phyloP scores from a whole-genome alignment of 2,797 vertebrate genomes.

The Craterocephalus amniculus region DNA sequence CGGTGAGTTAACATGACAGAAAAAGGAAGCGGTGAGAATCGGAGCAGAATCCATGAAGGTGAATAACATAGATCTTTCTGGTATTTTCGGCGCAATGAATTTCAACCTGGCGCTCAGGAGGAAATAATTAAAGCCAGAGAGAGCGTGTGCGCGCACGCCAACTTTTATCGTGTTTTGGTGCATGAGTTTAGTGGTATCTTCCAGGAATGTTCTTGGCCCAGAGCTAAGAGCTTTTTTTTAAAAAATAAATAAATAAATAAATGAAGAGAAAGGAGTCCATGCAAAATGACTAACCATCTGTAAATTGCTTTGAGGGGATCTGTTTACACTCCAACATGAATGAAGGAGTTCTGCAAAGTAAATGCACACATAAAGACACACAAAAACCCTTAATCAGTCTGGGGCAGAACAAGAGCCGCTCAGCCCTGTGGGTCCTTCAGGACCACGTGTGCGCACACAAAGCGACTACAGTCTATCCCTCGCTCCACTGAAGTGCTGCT shows the following conservation, averaged over 20 bases:
- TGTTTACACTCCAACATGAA: slow-evolving; percentile 62
- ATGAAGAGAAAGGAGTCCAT: slow-evolving; percentile 3
- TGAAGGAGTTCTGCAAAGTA: slow-evolving; percentile 29
- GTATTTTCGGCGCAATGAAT: slow-evolving; percentile 52
- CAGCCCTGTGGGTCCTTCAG: slow-evolving; percentile 81
- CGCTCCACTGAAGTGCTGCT: slow-evolving; percentile 59
- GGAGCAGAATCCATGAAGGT: slow-evolving; percentile 21
- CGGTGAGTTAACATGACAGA: slow-evolving; percentile 16
- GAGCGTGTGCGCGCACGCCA: slow-evolving; percentile 18
- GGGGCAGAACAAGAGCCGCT: slow-evolving; percentile 71
- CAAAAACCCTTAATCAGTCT: slow-evolving; percentile 55
- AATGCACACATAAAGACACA: slow-evolving; percentile 21
- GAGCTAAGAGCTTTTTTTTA: slow-evolving; percentile 21
- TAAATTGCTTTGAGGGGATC: slow-evolving; percentile 42
- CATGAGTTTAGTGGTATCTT: slow-evolving; percentile 48
- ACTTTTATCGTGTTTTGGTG: slow-evolving; percentile 41
- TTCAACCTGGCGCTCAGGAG: slow-evolving; percentile 57
- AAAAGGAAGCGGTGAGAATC: slow-evolving; percentile 1
- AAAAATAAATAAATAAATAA: too few relatives aligned
- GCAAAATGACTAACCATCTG: slow-evolving; percentile 42
- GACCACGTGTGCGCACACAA: slow-evolving; percentile 76
- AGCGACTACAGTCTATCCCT: slow-evolving; percentile 63
- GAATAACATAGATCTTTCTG: slow-evolving; percentile 37
- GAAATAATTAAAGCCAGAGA: slow-evolving; percentile 71
- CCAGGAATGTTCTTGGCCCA: slow-evolving; percentile 43